A percentile compares a stretch with the other conserved stretches of the same genome.
phyloP scores from a whole-genome alignment of 1,140 invertebrate species.

The Babylonia areolata region DNA sequence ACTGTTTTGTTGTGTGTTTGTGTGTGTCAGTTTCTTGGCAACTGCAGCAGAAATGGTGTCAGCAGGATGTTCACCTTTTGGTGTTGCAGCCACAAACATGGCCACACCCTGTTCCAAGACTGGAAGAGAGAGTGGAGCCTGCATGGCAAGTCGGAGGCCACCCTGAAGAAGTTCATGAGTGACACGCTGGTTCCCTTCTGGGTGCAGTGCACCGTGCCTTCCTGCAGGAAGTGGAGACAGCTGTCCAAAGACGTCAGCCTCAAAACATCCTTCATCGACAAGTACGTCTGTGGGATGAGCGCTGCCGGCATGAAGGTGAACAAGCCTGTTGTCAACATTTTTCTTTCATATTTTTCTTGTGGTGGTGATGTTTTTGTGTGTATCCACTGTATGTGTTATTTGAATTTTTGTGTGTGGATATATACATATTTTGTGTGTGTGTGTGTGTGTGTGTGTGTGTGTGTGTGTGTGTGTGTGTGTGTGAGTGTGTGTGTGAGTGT shows the following conservation, averaged over 20 bases:
- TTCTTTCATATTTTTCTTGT: neutral
- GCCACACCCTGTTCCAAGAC: constrained; percentile 65
- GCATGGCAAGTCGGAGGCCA: constrained; percentile 68
- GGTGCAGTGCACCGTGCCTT: constrained; percentile 66
- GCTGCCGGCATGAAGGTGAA: constrained; percentile 48
- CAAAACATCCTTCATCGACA: constrained; percentile 62
- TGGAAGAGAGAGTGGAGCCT: constrained; percentile 75
- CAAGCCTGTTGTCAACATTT: too few species aligned
- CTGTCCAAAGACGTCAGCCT: constrained; percentile 57
- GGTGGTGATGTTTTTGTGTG: too few species aligned
- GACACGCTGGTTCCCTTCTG: constrained; percentile 75
- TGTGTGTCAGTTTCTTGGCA: too few species aligned
- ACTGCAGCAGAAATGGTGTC: too few species aligned
- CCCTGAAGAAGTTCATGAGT: constrained; percentile 53
- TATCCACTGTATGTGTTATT: too few species aligned
- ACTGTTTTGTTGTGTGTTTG: too few species aligned
- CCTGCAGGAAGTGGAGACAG: constrained; percentile 74
- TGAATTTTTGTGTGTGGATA: too few species aligned
- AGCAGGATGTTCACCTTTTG: too few species aligned
- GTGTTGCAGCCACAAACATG: constrained; percentile 67
- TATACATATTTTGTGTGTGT: too few species aligned
- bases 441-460: too few species aligned
- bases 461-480: too few species aligned
- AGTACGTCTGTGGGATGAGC: constrained; percentile 67
- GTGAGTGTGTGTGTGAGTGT: too few species aligned